A percentile compares a stretch with the other conserved stretches of the same genome.
phyloP scores from a whole-genome alignment of 2,888 invertebrate species.

The Tridacna gigas region DNA sequence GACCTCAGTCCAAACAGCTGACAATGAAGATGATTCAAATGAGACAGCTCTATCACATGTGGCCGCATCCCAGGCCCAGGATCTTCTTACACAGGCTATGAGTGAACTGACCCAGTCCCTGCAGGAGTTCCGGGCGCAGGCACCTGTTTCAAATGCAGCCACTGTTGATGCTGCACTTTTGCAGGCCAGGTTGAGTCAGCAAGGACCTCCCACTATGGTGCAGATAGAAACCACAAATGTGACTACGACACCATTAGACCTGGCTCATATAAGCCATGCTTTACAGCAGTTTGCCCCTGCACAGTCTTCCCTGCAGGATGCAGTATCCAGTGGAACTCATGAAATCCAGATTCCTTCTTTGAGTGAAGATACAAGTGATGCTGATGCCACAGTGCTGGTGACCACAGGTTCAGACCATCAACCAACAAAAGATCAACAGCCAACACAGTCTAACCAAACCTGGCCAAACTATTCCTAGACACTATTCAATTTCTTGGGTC shows the following conservation, averaged over 20 bases:
- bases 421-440: not conserved
- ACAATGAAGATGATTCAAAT: slow-evolving; percentile 41
- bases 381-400: not conserved
- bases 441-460: slow-evolving; percentile 8
- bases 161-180: slow-evolving; percentile 1
- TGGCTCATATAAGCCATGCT: slow-evolving; percentile 76
- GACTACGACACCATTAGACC: slow-evolving; percentile 75
- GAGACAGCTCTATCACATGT: slow-evolving; percentile 31
- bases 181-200: slow-evolving; percentile 28
- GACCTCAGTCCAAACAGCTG: slow-evolving; percentile 44
- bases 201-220: slow-evolving; percentile 68
- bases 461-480: slow-evolving; percentile 13
- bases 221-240: slow-evolving; percentile 67
- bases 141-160: not conserved
- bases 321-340: slow-evolving; percentile 43
- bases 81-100: slow-evolving; percentile 85
- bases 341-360: slow-evolving; percentile 54
- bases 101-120: slow-evolving; percentile 84
- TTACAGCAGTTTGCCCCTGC: slow-evolving; percentile 70
- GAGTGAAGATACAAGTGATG: slow-evolving; percentile 37
- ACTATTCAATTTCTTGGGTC: no score
- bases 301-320: slow-evolving; percentile 59
- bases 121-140: slow-evolving; percentile 42
- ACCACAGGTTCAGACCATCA: not conserved
- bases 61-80: slow-evolving; percentile 77